Evolutionary conservation across 2,797 vertebrate genomes (phyloP).

Genomic region (Synaphobranchus kaupii): DNA sequence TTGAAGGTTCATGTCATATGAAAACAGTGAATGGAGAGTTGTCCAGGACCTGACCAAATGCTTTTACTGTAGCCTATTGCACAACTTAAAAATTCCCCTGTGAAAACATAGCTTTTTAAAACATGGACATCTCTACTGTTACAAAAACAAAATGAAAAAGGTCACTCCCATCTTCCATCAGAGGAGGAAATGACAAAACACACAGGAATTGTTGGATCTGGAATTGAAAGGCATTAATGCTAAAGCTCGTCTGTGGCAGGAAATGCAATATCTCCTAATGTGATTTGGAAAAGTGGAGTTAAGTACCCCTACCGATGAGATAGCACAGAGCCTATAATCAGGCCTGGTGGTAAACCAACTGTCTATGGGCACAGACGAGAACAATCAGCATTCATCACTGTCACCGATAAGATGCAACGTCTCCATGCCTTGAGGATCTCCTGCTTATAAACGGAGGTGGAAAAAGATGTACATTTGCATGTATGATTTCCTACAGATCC

Average conservation of each 20-base stretch:
- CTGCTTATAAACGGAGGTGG: background rate
- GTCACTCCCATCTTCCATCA: background rate
- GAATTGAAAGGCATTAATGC: constrained; percentile 22
- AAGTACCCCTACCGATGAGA: background rate
- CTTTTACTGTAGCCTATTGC: background rate
- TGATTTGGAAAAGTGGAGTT: constrained; percentile 4
- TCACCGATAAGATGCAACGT: background rate
- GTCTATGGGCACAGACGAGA: background rate
- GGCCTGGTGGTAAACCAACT: background rate
- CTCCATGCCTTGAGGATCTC: background rate
- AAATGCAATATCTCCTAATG: constrained; percentile 29
- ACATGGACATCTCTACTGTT: background rate
- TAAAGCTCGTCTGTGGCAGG: constrained; percentile 22
- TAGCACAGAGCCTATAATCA: background rate
- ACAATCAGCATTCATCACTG: background rate
- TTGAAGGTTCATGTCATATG: background rate
- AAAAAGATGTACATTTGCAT: background rate
- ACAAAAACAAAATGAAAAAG: background rate
- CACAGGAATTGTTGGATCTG: background rate
- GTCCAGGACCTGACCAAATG: background rate
- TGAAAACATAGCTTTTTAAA: background rate
- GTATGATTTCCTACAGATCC: background rate
- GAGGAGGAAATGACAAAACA: background rate
- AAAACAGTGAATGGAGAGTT: background rate
- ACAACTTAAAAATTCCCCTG: background rate